Evolutionary conservation across 1,140 invertebrate species (phyloP), one percentile per base, ranked within the genome.

Genomic region (Bursaphelenchus mucronatus): DNA sequence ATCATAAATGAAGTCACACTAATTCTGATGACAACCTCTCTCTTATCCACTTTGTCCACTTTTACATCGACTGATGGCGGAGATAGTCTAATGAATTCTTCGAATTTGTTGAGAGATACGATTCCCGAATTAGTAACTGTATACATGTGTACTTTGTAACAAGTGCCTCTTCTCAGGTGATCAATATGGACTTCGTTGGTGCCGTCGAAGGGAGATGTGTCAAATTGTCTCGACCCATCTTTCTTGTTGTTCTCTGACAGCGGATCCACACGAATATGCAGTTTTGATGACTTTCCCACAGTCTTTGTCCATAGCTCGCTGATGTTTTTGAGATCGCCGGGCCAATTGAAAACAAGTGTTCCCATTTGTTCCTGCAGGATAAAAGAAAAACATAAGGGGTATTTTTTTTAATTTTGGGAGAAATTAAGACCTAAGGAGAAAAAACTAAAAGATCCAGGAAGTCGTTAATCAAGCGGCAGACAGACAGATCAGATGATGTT

Each of bases 51-150:
- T 41, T 68, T 61, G 21, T 77, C 73, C 30, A 80, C 56, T 5
- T 65, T 53, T 8, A 80, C 50, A 40, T 79, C 70, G 6, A 79
- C 56, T 13, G 69, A 51, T 10, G 78, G 76, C 7, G 75, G 50
- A 44, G 57, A 54, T 43, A 79, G 64, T 49, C 78, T 46, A 21
- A 71, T 63, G 19, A 63, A 64, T 63, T 81, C 67, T 55, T 79
- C 77, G 52, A 71, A 71, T 21, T 71, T 62, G 19, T 75, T 61
- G 17, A 67, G 66, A 3, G 78, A 80, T 15, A 81, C 75, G 19
- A 80, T 80, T 50, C 78, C 78, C 13, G 78, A 76, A 19, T 69
- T 68, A 0, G 78, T 80, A 11, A 80, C 78, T 8, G 78, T 80
- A 66, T 80, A 80, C 3, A 79, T 43, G 57, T 75, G 74, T 53